These are phyloP conservation scores for Ommatoiulus sabulosus DNA, from an alignment of 2,888 invertebrate genomes.

Conservation along the genomic window DNA sequence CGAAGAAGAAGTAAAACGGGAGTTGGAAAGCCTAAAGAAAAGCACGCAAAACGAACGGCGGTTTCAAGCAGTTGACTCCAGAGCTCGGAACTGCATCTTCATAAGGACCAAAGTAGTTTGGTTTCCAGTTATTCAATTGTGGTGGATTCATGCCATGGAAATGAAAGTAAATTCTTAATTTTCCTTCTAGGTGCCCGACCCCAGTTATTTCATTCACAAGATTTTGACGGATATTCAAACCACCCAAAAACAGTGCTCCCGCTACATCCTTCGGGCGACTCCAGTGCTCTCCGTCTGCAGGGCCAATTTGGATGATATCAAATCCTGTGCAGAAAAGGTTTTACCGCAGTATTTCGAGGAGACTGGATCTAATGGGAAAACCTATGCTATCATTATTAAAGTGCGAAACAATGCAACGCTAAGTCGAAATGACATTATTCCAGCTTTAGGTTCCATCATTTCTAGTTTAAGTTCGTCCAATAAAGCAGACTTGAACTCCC, in stretches of 20 bases:
- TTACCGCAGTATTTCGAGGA: slow-evolving; percentile 81
- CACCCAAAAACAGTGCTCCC: slow-evolving; percentile 78
- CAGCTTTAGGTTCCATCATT: slow-evolving; percentile 79
- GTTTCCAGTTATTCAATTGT: not conserved
- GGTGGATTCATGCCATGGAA: not conserved
- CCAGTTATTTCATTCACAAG: slow-evolving; percentile 77
- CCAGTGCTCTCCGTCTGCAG: slow-evolving; percentile 86
- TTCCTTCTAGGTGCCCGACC: slow-evolving; percentile 71
- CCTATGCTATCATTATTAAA: slow-evolving; percentile 82
- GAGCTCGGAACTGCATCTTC: slow-evolving; percentile 86
- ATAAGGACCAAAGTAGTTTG: slow-evolving; percentile 77
- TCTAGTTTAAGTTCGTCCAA: slow-evolving; percentile 77
- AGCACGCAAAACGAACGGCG: slow-evolving; percentile 65
- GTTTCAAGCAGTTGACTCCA: slow-evolving; percentile 80
- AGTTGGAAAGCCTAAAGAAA: slow-evolving; percentile 60
- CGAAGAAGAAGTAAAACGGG: slow-evolving; percentile 62
- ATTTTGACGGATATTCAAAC: slow-evolving; percentile 80
- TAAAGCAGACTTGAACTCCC: slow-evolving; percentile 80
- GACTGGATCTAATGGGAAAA: slow-evolving; percentile 71
- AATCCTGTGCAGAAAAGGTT: slow-evolving; percentile 75
- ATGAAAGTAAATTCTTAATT: not conserved
- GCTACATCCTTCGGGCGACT: slow-evolving; percentile 81
- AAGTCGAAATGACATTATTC: slow-evolving; percentile 78
- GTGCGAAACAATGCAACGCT: slow-evolving; percentile 82
- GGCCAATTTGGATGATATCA: slow-evolving; percentile 82